Percentiles rank a stretch among this genome's conserved stretches.
phyloP scores from a whole-genome alignment of 1,140 invertebrate genomes.

The Sarcophaga peregrina region DNA sequence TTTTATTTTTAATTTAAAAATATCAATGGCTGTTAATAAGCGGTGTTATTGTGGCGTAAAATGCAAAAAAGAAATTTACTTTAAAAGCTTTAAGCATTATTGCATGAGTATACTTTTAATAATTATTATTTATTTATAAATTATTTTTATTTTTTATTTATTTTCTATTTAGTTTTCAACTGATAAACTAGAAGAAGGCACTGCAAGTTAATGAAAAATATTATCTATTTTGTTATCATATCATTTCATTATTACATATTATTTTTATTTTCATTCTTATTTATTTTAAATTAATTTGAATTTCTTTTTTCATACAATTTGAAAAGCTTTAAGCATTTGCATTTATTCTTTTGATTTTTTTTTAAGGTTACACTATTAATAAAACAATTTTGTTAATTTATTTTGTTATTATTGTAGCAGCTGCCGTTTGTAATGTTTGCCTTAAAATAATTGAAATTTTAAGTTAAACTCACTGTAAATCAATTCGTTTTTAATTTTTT shows the following conservation, averaged over 20 bases:
- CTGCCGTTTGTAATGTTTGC: too few species aligned
- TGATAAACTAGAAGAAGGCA: background rate
- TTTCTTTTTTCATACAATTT: too few species aligned
- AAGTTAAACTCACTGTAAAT: slow-evolving; percentile 53
- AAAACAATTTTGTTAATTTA: too few species aligned
- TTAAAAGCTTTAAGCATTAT: slow-evolving; percentile 20
- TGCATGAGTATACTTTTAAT: background rate
- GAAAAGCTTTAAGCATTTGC: too few species aligned
- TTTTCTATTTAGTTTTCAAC: background rate
- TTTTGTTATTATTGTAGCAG: too few species aligned
- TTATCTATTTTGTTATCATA: slow-evolving; percentile 3
- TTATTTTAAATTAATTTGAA: too few species aligned
- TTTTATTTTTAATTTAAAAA: background rate
- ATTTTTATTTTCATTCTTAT: background rate
- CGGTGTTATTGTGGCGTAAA: background rate
- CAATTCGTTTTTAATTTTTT: slow-evolving; percentile 58
- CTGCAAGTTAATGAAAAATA: background rate
- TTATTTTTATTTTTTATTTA: background rate
- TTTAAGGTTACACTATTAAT: too few species aligned
- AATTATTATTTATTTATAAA: slow-evolving; percentile 1
- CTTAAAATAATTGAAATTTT: background rate
- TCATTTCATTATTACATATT: background rate
- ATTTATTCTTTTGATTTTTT: too few species aligned
- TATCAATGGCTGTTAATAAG: background rate
- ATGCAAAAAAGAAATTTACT: background rate